Conservation (phyloP, 2,113 vertebrate genomes). For the Planiliza haematocheilus region DNA sequence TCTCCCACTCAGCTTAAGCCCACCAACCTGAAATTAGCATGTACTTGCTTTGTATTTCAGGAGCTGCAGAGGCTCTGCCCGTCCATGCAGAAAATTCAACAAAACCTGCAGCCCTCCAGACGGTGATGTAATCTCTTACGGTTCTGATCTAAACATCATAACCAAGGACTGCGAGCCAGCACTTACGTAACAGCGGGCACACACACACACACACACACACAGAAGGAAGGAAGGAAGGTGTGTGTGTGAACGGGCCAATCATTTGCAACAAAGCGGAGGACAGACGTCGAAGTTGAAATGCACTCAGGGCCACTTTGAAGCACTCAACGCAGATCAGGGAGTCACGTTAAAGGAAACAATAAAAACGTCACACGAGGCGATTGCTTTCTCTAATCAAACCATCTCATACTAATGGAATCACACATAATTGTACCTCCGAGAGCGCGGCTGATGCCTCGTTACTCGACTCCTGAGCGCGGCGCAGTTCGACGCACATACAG, state of each 20-base stretch:
- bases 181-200: constrained; percentile 53
- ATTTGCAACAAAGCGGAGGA: constrained; percentile 37
- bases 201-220: background rate
- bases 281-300: constrained; percentile 15
- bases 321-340: constrained; percentile 13
- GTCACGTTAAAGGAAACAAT: constrained; percentile 32
- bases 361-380: constrained; percentile 7
- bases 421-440: constrained; percentile 42
- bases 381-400: constrained; percentile 7
- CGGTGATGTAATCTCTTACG: constrained; percentile 77
- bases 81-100: constrained; percentile 47
- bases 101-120: constrained; percentile 68
- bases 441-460: constrained; percentile 31
- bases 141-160: constrained; percentile 69
- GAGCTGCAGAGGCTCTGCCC: constrained; percentile 40
- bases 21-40: constrained; percentile 12
- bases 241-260: constrained; percentile 40
- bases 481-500: constrained; percentile 35
- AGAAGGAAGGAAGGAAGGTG: background rate
- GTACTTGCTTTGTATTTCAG: constrained; percentile 24
- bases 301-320: constrained; percentile 20
- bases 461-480: constrained; percentile 22
- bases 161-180: constrained; percentile 47
- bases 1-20: too few species aligned
- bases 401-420: constrained; percentile 32